Evolutionary conservation across 2,797 vertebrate species (phyloP).

Genomic region (Diplodus puntazzo): DNA sequence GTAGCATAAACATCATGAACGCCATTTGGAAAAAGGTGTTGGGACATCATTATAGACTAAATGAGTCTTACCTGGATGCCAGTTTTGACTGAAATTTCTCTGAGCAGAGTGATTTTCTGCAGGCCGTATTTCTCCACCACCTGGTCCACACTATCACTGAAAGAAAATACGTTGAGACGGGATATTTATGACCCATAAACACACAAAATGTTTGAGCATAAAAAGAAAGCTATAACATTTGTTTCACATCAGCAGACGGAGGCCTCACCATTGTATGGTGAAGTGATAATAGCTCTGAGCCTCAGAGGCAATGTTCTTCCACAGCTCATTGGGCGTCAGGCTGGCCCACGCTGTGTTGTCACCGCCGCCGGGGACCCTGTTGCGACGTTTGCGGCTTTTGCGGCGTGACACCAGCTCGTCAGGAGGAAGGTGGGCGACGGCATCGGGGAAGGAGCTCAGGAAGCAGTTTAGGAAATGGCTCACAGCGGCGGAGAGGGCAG

Average conservation of each 20-base stretch:
- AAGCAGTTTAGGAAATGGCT: slow-evolving; percentile 99
- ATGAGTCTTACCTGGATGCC: slow-evolving; percentile 92
- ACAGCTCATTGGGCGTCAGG: slow-evolving; percentile 94
- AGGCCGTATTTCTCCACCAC: slow-evolving; percentile 92
- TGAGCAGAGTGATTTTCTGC: slow-evolving; percentile 94
- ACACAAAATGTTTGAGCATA: neutral
- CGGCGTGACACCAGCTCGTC: slow-evolving; percentile 97
- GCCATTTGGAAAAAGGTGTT: neutral
- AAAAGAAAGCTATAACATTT: slow-evolving; percentile 60
- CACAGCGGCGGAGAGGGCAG: slow-evolving; percentile 95
- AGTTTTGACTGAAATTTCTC: slow-evolving; percentile 97
- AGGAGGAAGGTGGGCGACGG: slow-evolving; percentile 93
- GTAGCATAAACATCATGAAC: neutral
- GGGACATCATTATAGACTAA: neutral
- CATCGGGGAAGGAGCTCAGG: slow-evolving; percentile 96
- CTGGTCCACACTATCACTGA: slow-evolving; percentile 95
- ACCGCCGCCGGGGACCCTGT: slow-evolving; percentile 90
- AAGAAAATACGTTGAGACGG: neutral
- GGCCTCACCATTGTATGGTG: slow-evolving; percentile 90
- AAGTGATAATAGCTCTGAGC: slow-evolving; percentile 95
- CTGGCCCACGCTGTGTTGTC: slow-evolving; percentile 98
- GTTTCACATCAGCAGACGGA: neutral
- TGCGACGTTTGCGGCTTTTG: slow-evolving; percentile 94
- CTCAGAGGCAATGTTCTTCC: slow-evolving; percentile 95
- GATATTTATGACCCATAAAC: neutral